phyloP scores from a whole-genome alignment of 2,797 vertebrate species.

The Crocidura indochinensis region DNA sequence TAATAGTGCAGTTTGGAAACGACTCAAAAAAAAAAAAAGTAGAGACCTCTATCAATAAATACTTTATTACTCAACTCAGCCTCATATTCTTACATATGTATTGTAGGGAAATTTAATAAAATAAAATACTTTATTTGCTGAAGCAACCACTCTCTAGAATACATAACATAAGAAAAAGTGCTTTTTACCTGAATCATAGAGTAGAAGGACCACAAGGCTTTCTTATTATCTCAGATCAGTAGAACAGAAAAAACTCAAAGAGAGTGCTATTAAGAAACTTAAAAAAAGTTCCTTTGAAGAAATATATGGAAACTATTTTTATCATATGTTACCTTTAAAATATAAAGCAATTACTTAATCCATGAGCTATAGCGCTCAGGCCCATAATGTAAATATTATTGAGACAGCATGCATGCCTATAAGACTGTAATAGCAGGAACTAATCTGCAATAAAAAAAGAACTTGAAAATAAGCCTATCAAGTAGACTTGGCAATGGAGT shows the following conservation, averaged over 20 bases:
- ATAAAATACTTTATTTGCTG: neutral
- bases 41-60: neutral
- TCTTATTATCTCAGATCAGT: neutral
- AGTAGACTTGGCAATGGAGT: too few species aligned
- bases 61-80: neutral
- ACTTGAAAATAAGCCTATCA: too few species aligned
- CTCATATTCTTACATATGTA: neutral
- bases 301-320: neutral
- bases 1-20: neutral
- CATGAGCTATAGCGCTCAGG: too few species aligned
- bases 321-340: slow-evolving; percentile 2
- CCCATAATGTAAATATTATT: too few species aligned
- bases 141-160: neutral
- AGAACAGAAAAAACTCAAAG: neutral
- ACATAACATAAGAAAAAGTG: neutral
- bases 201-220: neutral
- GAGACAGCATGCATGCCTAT: too few species aligned
- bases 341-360: neutral
- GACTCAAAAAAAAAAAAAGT: too few species aligned
- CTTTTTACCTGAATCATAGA: neutral
- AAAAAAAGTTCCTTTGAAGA: neutral
- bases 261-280: neutral
- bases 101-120: neutral
- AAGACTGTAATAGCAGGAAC: too few species aligned
- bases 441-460: too few species aligned